Percentiles rank a stretch among this genome's conserved stretches.
Evolutionary conservation across 2,797 vertebrate species (phyloP).

Genomic region (Numenius phaeopus): DNA sequence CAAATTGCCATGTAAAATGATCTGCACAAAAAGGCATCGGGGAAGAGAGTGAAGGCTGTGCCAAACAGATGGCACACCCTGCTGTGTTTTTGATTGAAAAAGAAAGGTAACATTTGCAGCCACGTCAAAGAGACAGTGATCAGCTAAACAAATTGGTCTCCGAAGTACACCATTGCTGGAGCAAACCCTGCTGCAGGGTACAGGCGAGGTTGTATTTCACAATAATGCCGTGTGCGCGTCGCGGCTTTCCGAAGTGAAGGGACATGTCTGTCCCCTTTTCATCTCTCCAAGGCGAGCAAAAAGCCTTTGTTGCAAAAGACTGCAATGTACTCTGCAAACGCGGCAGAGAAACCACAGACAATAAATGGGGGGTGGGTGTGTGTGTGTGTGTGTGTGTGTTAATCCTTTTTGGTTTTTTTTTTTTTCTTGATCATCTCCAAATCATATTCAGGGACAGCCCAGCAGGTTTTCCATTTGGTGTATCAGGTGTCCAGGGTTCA

Average conservation of each 20-base stretch:
- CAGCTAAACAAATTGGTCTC: conserved; percentile 94
- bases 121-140: conserved; percentile 91
- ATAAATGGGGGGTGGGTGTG: neutral
- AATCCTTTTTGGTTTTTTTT: too few species aligned
- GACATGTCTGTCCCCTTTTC: conserved; percentile 67
- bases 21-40: conserved; percentile 84
- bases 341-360: neutral
- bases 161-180: conserved; percentile 87
- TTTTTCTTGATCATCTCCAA: neutral
- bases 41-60: conserved; percentile 87
- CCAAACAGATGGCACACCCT: conserved; percentile 93
- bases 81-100: conserved; percentile 95
- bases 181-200: conserved; percentile 84
- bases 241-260: conserved; percentile 71
- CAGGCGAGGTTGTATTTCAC: conserved; percentile 85
- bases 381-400: too few species aligned
- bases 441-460: conserved; percentile 1
- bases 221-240: conserved; percentile 75
- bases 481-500: conserved; percentile 15
- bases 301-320: conserved; percentile 77
- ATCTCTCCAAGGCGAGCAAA: conserved; percentile 47
- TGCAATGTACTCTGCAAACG: conserved; percentile 29
- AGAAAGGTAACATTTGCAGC: conserved; percentile 95
- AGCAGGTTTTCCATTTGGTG: neutral
- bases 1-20: conserved; percentile 88